Evolutionary conservation across 2,888 invertebrate genomes (phyloP).

Genomic region (Tipula unca): DNA sequence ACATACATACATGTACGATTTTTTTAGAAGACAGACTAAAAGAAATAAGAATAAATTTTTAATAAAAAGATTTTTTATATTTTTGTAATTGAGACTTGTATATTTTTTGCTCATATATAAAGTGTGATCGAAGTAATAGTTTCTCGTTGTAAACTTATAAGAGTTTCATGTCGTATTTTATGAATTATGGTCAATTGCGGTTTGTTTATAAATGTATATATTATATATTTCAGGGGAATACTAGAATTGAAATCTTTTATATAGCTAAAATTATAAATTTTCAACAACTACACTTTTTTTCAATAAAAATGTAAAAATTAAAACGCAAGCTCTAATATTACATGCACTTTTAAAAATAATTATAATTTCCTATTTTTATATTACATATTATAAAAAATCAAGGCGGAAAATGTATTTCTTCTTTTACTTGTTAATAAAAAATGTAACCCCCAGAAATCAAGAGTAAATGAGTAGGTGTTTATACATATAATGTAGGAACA

Average conservation of each 20-base stretch:
- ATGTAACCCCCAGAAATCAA: background rate
- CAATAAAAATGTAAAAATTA: too few species aligned
- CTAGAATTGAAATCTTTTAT: too few species aligned
- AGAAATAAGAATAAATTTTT: background rate
- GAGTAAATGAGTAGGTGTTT: background rate
- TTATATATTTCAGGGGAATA: background rate
- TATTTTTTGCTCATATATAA: background rate
- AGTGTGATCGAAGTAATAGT: background rate
- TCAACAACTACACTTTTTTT: too few species aligned
- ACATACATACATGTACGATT: background rate
- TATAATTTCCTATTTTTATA: background rate
- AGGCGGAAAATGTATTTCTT: background rate
- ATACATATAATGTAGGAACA: background rate
- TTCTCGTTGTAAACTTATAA: background rate
- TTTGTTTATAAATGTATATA: background rate
- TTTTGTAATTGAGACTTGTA: background rate
- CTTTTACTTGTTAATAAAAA: background rate
- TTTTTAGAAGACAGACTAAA: background rate
- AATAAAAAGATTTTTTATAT: background rate
- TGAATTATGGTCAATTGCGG: background rate
- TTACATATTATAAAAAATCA: too few species aligned
- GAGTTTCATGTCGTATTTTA: background rate
- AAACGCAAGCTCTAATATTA: too few species aligned
- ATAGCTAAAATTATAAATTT: too few species aligned
- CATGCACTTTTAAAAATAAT: background rate